These are phyloP conservation scores for Mastigias papua DNA, from an alignment of 30 jellyfish, hydroid and myxozoan genomes.

Conservation along the genomic window DNA sequence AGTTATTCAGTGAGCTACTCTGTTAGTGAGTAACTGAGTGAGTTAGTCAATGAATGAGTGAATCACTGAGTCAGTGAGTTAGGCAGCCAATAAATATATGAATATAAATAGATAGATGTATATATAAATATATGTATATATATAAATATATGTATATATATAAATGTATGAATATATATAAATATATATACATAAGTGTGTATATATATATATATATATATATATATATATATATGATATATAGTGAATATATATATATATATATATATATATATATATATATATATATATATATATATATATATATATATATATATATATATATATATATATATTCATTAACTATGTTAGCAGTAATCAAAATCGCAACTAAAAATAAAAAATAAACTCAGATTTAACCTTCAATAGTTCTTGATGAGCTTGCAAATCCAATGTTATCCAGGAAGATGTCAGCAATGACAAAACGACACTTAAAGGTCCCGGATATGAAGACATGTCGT, in stretches of 20 bases:
- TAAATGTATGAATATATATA: too few species aligned
- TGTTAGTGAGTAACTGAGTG: not conserved
- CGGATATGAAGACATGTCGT: slow-evolving; percentile 37
- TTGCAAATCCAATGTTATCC: slow-evolving; percentile 91
- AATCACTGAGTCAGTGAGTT: not conserved
- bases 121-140: not conserved
- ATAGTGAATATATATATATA: not conserved
- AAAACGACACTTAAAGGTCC: slow-evolving; percentile 79
- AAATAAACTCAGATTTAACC: slow-evolving; percentile 51
- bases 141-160: too few species aligned
- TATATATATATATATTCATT: too few species aligned
- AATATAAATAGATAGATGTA: not conserved
- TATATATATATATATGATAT: too few species aligned
- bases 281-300: too few species aligned
- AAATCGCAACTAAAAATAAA: too few species aligned
- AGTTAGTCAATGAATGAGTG: not conserved
- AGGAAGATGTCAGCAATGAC: slow-evolving; percentile 78
- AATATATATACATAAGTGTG: too few species aligned
- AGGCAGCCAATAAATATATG: not conserved
- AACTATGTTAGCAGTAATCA: too few species aligned
- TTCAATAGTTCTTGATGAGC: slow-evolving; percentile 94
- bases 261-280: too few species aligned
- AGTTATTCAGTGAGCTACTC: not conserved
- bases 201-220: too few species aligned
- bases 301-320: too few species aligned